Base-by-base conservation (phyloP, 37 sponge, comb jelly and placozoan genomes). In the Theonella swinhoei region DNA sequence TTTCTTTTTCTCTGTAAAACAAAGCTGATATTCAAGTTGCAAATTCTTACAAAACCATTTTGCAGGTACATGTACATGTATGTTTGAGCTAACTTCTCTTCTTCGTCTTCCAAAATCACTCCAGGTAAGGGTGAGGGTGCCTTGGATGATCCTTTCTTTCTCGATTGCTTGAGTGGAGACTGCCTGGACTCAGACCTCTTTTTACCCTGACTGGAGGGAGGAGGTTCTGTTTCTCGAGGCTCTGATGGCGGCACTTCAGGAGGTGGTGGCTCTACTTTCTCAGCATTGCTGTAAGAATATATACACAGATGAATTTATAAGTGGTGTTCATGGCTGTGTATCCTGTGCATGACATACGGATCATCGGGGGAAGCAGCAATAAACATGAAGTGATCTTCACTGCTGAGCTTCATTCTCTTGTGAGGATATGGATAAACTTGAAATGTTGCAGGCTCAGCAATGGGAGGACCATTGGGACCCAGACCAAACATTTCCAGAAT, bases 271-370 rank as follows among this genome's bases (percentile, higher is more conserved):
- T 67, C 62, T 31, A 43, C 73, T 5, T 26, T 39, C 72, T 62
- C 82, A 38, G 62, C 1, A 35, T 36, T 71, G 11, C 54, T 47
- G 54, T 47, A 47, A 7, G 54, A 47, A 14, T 17, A n/a, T n/a
- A 19, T 58, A 20, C 60, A 58, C 60, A 58, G 60, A n/a, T n/a
- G n/a, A n/a, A n/a, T n/a, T n/a, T n/a, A n/a, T n/a, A n/a, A n/a
- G n/a, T n/a, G n/a, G n/a, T n/a, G n/a, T n/a, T n/a, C n/a, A n/a
- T n/a, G n/a, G n/a, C n/a, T n/a, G n/a, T n/a, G n/a, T n/a, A n/a
- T n/a, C n/a, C n/a, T n/a, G n/a, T n/a, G n/a, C n/a, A n/a, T n/a
- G 28, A 85, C 93, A 89, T 72, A 95, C 93, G 89, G 91, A 74
- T 94, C 97, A 78, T 91, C 95, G 32, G 85, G 72, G 4, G 92